Evolutionary conservation across 2,113 vertebrate genomes (phyloP), one percentile per base, ranked within the genome.

Genomic region (Heterocephalus glaber): DNA sequence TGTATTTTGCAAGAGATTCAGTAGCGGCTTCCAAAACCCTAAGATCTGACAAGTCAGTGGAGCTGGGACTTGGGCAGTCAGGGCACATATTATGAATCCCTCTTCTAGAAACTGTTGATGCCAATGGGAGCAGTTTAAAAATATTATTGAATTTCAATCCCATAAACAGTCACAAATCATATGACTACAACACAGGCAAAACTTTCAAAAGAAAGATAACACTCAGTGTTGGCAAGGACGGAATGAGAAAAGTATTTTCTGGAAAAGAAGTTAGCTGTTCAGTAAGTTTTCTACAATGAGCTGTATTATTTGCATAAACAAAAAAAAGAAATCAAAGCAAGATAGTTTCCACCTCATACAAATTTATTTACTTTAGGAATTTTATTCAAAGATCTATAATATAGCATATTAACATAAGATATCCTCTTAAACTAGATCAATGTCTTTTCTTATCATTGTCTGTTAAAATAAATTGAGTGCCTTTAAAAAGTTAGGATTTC

Each of bases 1-100:
- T 98, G 96, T 96, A 98, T 79, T 98, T 98, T 79, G 66, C 97
- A 77, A 99, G 98, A 35, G 94, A 91, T 85, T 80, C 66, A 2
- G 0, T 44, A 38, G 93, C 98, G 92, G 96, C 1, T 61, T 98
- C 77, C 90, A 96, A 44, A 95, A 96, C 96, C 0, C 0, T 0
- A 0, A 96, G 72, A 9, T 82, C 0, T 52, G 94, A 97, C n/a
- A 33, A 4, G 24, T 87, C 74, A 79, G 2, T 4, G 22, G 3
- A 30, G 4, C 2, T 14, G 14, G 96, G 92, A 14, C 2, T 13
- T 6, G 96, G 92, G 16, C 98, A 99, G 83, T 98, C 98, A 0
- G 98, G 97, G 66, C 98, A 98, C 0, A 3, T 0, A 0, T 0
- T 9, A 0, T 0, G 0, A 89, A 98, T 74, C 2, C n/a, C 19